A percentile compares a stretch with the other conserved stretches of the same genome.
Conservation (phyloP, 2,797 vertebrate species). For the Argya squamiceps region DNA sequence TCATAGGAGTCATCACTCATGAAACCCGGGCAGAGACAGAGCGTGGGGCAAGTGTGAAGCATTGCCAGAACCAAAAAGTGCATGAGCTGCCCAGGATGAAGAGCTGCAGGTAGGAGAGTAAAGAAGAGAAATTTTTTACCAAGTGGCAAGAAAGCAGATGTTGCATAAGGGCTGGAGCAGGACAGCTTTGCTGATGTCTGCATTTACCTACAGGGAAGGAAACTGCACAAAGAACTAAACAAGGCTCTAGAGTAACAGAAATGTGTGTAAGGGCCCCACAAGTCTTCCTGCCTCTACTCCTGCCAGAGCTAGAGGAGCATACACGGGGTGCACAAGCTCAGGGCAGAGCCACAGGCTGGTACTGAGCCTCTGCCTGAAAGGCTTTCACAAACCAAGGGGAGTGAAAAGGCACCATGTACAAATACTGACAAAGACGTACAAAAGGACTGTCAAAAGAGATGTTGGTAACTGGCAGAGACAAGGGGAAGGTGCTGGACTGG, state of each 20-base stretch:
- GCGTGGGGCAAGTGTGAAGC: not conserved
- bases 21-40: not conserved
- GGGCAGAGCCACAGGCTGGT: not conserved
- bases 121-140: not conserved
- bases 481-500: no score
- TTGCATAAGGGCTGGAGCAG: not conserved
- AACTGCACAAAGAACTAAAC: not conserved
- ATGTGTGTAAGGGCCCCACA: not conserved
- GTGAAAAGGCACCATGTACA: not conserved
- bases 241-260: not conserved
- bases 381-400: not conserved
- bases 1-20: not conserved
- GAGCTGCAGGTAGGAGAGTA: not conserved
- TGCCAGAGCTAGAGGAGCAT: not conserved
- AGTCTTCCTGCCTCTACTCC: not conserved
- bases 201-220: not conserved
- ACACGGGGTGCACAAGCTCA: not conserved
- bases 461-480: no score
- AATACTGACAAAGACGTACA: no score
- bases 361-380: not conserved
- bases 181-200: not conserved
- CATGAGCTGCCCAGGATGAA: not conserved
- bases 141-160: not conserved
- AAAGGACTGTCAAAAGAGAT: no score
- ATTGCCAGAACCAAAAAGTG: not conserved